These are phyloP conservation scores for Graphium colonna DNA, from an alignment of 2,888 invertebrate genomes.

Conservation along the genomic window DNA sequence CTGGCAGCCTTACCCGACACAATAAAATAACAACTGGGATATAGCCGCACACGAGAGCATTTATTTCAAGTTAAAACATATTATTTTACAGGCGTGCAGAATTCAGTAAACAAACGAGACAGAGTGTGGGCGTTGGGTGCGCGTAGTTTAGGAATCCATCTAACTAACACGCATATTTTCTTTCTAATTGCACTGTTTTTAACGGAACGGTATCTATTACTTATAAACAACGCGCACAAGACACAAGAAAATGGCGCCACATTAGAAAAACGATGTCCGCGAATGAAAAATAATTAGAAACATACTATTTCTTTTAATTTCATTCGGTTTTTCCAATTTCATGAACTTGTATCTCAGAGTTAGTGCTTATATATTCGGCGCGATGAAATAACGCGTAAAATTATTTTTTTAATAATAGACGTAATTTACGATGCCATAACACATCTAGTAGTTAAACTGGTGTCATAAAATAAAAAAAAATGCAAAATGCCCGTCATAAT, in stretches of 20 bases:
- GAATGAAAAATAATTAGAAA: too few species aligned
- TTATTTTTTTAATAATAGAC: background rate
- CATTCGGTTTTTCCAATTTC: too few species aligned
- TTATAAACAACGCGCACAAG: too few species aligned
- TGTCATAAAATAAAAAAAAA: background rate
- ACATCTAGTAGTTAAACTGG: background rate
- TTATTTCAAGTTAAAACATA: conserved; percentile 35
- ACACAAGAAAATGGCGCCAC: too few species aligned
- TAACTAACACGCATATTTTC: conserved; percentile 43
- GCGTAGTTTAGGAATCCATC: conserved; percentile 56
- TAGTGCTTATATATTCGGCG: too few species aligned
- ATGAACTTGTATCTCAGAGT: too few species aligned
- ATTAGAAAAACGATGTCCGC: too few species aligned
- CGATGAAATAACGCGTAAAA: background rate
- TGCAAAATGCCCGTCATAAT: conserved; percentile 20
- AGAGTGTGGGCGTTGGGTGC: conserved; percentile 47
- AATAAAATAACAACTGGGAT: conserved; percentile 43
- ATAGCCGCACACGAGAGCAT: conserved; percentile 52
- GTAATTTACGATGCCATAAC: background rate
- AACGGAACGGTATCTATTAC: background rate
- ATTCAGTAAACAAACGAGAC: conserved; percentile 68
- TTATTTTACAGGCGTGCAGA: conserved; percentile 60
- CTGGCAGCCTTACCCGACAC: conserved; percentile 8
- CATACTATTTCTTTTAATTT: too few species aligned
- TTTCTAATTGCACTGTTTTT: conserved; percentile 25